Percentiles rank a stretch among this genome's conserved stretches.
Conservation (phyloP, 1,140 invertebrate genomes). For the Zaprionus kolodkinae region DNA sequence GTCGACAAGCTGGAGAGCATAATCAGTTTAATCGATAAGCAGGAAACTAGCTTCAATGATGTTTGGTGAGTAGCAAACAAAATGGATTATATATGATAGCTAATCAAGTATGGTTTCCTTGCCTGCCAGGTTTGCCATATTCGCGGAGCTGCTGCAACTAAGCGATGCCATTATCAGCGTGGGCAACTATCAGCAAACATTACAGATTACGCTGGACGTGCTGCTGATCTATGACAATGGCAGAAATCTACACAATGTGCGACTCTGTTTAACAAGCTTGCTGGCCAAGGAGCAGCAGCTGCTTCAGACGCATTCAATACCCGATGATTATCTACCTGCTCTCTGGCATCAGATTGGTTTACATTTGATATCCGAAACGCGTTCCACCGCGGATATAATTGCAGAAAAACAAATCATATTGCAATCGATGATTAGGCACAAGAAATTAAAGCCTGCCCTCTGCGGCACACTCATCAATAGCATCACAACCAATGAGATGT, state of each 20-base stretch:
- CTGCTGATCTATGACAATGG: constrained; percentile 60
- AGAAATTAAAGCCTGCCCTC: constrained; percentile 48
- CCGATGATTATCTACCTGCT: constrained; percentile 20
- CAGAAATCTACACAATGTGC: constrained; percentile 55
- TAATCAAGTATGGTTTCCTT: not conserved
- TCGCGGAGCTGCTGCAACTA: constrained; percentile 58
- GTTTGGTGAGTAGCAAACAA: constrained; percentile 51
- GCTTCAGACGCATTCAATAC: constrained; percentile 19
- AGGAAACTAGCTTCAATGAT: constrained; percentile 60
- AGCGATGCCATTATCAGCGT: constrained; percentile 52
- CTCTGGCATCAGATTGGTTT: constrained; percentile 58
- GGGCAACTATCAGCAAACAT: constrained; percentile 55
- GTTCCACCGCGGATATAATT: constrained; percentile 54
- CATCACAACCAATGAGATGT: constrained; percentile 59
- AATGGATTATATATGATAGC: not conserved
- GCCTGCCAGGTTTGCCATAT: constrained; percentile 65
- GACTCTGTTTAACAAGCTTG: constrained; percentile 47
- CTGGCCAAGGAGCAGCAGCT: constrained; percentile 49
- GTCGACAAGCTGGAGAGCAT: constrained; percentile 58
- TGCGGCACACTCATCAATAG: constrained; percentile 55
- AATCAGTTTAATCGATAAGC: constrained; percentile 53
- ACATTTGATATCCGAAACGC: constrained; percentile 61
- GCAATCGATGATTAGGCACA: constrained; percentile 53
- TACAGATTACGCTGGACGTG: constrained; percentile 44
- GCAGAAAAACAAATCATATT: constrained; percentile 64